A percentile compares a stretch with the other conserved stretches of the same genome.
Evolutionary conservation across 2,888 invertebrate species (phyloP).

Genomic region (Drosophila algonquin): DNA sequence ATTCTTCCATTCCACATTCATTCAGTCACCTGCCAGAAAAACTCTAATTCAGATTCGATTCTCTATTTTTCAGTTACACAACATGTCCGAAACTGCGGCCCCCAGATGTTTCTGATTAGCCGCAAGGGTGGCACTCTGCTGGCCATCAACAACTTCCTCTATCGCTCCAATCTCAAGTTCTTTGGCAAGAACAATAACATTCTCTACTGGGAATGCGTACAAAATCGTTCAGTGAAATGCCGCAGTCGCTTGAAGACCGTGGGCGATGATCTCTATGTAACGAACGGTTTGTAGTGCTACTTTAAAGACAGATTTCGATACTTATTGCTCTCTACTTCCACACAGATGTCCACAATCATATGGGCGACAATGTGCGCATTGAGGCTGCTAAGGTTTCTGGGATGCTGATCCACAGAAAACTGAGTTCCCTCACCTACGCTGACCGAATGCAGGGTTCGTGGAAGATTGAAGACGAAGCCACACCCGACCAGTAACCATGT

Average conservation of each 20-base stretch:
- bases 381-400: conserved; percentile 79
- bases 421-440: conserved; percentile 75
- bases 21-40: not conserved
- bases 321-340: not conserved
- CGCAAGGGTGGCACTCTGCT: conserved; percentile 83
- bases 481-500: conserved; percentile 32
- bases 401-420: conserved; percentile 81
- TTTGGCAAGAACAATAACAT: conserved; percentile 82
- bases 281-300: conserved; percentile 78
- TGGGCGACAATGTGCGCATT: conserved; percentile 80
- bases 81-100: conserved; percentile 81
- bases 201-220: conserved; percentile 84
- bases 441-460: conserved; percentile 53
- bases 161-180: conserved; percentile 83
- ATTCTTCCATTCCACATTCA: conserved; percentile 1
- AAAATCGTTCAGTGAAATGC: conserved; percentile 83
- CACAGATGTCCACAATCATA: conserved; percentile 83
- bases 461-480: conserved; percentile 25
- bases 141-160: conserved; percentile 83
- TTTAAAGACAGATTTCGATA: not conserved
- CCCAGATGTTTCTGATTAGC: conserved; percentile 82
- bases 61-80: conserved; percentile 73
- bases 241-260: conserved; percentile 83
- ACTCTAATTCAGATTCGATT: conserved; percentile 12
- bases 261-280: conserved; percentile 83